Percentiles rank a stretch among this genome's conserved stretches.
These are phyloP conservation scores for Notodonta ziczac DNA, from an alignment of 2,888 invertebrate genomes.

Conservation along the genomic window DNA sequence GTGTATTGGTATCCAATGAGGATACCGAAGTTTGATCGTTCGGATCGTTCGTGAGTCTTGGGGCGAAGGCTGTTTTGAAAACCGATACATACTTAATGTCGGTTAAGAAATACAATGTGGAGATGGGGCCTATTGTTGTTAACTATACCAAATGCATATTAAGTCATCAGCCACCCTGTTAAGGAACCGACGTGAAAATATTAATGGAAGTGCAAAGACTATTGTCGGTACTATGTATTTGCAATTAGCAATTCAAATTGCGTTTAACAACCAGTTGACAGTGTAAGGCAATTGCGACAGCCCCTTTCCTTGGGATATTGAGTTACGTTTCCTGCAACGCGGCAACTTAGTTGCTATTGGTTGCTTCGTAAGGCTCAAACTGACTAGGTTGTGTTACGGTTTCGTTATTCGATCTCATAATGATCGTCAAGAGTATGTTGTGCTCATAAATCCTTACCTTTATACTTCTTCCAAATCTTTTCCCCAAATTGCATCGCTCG, in stretches of 20 bases:
- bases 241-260: constrained; percentile 8
- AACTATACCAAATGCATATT: neutral
- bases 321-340: constrained; percentile 4
- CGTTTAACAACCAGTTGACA: constrained; percentile 3
- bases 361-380: neutral
- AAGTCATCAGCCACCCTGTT: neutral
- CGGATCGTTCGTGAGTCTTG: too few species aligned
- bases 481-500: too few species aligned
- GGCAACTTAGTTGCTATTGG: neutral
- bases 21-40: too few species aligned
- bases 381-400: neutral
- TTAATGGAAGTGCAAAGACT: neutral
- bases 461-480: too few species aligned
- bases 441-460: too few species aligned
- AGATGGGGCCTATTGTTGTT: too few species aligned
- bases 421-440: too few species aligned
- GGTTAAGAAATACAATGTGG: too few species aligned
- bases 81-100: too few species aligned
- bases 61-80: too few species aligned
- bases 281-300: neutral
- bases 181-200: neutral
- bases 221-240: neutral
- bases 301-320: constrained; percentile 1
- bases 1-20: too few species aligned
- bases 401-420: too few species aligned